Evolutionary conservation across 1,140 invertebrate species (phyloP), one percentile per base, ranked within the genome.

Genomic region (Lordiphosa collinella): DNA sequence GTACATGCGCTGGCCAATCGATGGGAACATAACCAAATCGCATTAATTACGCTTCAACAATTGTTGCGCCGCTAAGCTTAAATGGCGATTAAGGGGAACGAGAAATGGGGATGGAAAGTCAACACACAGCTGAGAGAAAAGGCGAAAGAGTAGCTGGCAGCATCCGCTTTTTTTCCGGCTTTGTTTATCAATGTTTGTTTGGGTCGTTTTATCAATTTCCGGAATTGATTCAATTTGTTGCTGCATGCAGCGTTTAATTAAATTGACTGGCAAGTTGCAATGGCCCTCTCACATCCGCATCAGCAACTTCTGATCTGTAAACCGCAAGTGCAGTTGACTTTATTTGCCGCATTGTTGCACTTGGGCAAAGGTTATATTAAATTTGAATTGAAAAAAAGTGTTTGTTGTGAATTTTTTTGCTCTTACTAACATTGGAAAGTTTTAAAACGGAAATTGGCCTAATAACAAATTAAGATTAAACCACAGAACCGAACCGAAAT

Each of bases 41-140:
- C 63, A 82, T 82, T 82, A 82, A 78, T 82, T 78, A 82, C 76
- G 78, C 76, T 84, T 67, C 76, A 78, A 46, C 76, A 82, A 84
- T 84, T 84, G 76, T 84, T 82, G 76, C 59, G 78, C 76, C 78
- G 84, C 78, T 84, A 84, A 72, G 71, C 78, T 84, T 76, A 84
- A 82, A 82, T 67, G 67, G 66, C 66, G 76, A 56, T 71, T 76
- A 84, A 70, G 56, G 69, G 43, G 56, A 63, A 53, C 37, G 32
- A 12, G 11, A 47, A n/a, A 22, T 13, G 16, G 41, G 11, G 18
- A 1, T 22, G 18, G 6, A 22, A 22, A 22, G 6, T 4, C 18
- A 22, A 22, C 18, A 22, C 18, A 22, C 2, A 22, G 4, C 4
- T 29, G 51, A 18, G 11, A 13, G 36, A 6, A 14, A 11, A n/a